Evolutionary conservation across 2,113 vertebrate species (phyloP).

Genomic region (Periophthalmus modestus): DNA sequence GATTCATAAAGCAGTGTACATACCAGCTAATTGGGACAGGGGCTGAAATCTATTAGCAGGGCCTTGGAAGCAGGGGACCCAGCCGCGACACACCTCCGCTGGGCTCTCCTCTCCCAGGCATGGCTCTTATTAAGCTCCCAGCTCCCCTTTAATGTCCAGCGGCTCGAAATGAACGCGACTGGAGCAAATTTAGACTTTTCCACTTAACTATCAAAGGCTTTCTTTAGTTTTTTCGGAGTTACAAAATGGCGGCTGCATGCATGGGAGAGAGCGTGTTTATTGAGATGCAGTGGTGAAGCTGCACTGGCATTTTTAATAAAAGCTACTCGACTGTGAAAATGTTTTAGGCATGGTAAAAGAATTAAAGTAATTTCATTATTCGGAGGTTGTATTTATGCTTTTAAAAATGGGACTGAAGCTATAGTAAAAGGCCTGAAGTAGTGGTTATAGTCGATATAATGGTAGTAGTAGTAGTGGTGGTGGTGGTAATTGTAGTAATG

Average conservation of each 20-base stretch:
- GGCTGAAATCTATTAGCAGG: conserved; percentile 79
- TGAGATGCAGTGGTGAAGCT: conserved; percentile 7
- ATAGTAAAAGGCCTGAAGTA: no score
- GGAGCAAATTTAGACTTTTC: conserved; percentile 74
- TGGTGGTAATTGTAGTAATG: background rate
- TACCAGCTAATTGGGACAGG: conserved; percentile 74
- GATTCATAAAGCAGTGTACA: conserved; percentile 56
- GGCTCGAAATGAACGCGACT: conserved; percentile 76
- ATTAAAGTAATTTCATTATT: background rate
- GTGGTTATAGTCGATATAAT: background rate
- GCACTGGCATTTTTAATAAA: conserved; percentile 22
- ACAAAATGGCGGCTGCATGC: conserved; percentile 56
- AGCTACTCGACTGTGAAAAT: background rate
- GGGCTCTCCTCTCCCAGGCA: conserved; percentile 60
- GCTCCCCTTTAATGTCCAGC: conserved; percentile 79
- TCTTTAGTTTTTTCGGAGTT: conserved; percentile 16
- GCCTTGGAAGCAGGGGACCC: conserved; percentile 63
- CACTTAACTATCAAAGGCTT: conserved; percentile 76
- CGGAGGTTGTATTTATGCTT: background rate
- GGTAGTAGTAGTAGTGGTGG: background rate
- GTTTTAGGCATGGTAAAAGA: background rate
- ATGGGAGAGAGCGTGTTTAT: conserved; percentile 65
- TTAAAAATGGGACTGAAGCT: background rate
- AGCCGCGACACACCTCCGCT: conserved; percentile 69
- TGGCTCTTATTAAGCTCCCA: conserved; percentile 79